Conservation (phyloP, 1,140 invertebrate genomes). For the Aphelinus atriplicis region DNA sequence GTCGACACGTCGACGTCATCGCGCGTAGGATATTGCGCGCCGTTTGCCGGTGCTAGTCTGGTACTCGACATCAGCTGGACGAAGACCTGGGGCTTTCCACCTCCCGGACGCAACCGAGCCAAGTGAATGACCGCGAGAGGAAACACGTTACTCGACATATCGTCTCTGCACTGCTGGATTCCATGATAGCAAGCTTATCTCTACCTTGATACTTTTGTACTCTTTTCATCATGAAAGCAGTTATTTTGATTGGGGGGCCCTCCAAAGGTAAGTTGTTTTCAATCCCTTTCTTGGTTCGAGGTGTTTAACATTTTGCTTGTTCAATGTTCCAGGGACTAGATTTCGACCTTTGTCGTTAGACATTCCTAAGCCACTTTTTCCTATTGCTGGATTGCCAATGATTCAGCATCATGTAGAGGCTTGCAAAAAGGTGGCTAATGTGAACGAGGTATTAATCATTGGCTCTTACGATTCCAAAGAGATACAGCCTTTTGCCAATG, state of each 20-base stretch:
- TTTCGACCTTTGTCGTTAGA: constrained; percentile 97
- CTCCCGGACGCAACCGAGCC: no score
- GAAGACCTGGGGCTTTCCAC: no score
- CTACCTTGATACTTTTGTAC: no score
- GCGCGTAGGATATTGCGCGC: background rate
- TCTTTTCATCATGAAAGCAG: constrained; percentile 70
- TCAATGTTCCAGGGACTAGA: constrained; percentile 79
- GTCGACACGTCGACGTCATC: constrained; percentile 30
- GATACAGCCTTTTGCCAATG: constrained; percentile 83
- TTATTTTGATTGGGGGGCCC: constrained; percentile 80
- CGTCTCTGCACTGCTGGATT: no score
- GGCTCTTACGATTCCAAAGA: constrained; percentile 89
- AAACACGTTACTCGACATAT: no score
- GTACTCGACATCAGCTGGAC: no score
- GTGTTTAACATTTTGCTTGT: constrained; percentile 32
- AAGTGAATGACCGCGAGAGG: no score
- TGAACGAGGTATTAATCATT: constrained; percentile 93
- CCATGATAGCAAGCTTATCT: no score
- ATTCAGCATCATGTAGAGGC: constrained; percentile 99
- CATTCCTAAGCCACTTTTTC: constrained; percentile 96
- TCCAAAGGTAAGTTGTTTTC: constrained; percentile 73
- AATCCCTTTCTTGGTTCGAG: constrained; percentile 7
- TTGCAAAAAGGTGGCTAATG: constrained; percentile 79
- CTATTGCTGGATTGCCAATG: constrained; percentile 91
- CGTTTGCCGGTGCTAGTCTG: no score